Conservation (phyloP, 2,113 vertebrate species). For the Bubo blakistoni region DNA sequence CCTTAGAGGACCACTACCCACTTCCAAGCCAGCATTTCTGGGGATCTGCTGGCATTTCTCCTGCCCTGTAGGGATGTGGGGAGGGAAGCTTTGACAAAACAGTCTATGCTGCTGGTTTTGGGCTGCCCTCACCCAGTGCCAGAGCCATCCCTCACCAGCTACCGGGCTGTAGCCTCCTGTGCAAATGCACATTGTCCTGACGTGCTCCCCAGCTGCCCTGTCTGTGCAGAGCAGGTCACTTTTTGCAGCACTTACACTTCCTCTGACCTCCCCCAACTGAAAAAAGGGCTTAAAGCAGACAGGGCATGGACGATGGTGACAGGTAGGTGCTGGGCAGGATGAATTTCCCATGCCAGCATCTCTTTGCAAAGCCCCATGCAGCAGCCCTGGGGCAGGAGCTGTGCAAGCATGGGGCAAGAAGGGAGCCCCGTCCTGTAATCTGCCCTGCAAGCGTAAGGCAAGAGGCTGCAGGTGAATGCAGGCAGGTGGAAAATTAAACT, state of each 20-base stretch:
- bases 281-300: background rate
- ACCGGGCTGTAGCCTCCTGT: background rate
- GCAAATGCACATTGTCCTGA: background rate
- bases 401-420: background rate
- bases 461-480: background rate
- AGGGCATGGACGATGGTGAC: background rate
- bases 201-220: background rate
- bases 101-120: background rate
- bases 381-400: background rate
- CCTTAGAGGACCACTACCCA: too few species aligned
- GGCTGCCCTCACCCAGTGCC: background rate
- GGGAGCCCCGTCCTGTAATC: background rate
- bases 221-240: background rate
- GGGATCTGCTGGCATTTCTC: background rate
- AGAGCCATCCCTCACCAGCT: background rate
- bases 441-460: background rate
- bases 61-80: rapidly evolving
- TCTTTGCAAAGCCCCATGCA: background rate
- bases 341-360: background rate
- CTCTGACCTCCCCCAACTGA: background rate
- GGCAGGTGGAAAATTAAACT: background rate
- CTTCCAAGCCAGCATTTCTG: background rate
- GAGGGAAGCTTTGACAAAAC: background rate
- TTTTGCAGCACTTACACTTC: background rate
- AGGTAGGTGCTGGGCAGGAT: background rate